Conservation (phyloP, 2,888 invertebrate species). For the Oegoconia quadripuncta region DNA sequence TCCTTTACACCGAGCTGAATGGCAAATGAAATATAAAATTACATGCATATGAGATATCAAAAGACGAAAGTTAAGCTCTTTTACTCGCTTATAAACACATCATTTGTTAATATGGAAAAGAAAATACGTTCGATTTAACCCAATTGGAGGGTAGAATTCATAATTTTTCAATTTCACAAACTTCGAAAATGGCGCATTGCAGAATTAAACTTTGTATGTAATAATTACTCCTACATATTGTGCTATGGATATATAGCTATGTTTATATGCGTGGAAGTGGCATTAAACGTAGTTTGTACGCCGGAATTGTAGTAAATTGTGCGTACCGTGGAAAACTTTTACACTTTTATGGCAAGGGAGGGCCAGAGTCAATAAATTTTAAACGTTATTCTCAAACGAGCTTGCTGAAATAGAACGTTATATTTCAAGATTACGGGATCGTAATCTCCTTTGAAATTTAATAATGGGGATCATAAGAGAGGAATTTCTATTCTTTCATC, state of each 20-base stretch:
- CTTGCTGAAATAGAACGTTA: slow-evolving; percentile 50
- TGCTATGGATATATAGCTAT: slow-evolving; percentile 26
- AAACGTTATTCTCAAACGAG: slow-evolving; percentile 50
- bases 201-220: slow-evolving; percentile 51
- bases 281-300: slow-evolving; percentile 42
- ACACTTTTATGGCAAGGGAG: slow-evolving; percentile 52
- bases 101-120: slow-evolving; percentile 1
- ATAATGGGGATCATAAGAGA: slow-evolving; percentile 53
- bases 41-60: slow-evolving; percentile 49
- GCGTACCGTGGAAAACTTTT: slow-evolving; percentile 53
- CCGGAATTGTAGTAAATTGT: slow-evolving; percentile 47
- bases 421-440: slow-evolving; percentile 60
- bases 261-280: slow-evolving; percentile 30
- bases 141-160: slow-evolving; percentile 30
- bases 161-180: slow-evolving; percentile 40
- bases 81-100: neutral
- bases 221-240: slow-evolving; percentile 22
- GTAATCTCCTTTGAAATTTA: slow-evolving; percentile 63
- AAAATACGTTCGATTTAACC: slow-evolving; percentile 26
- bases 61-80: slow-evolving; percentile 32
- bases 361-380: slow-evolving; percentile 55
- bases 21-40: slow-evolving; percentile 63
- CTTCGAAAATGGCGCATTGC: slow-evolving; percentile 51
- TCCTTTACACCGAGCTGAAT: slow-evolving; percentile 54
- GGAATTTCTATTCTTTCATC: slow-evolving; percentile 34